A percentile compares a stretch with the other conserved stretches of the same genome.
Evolutionary conservation across 2,113 vertebrate genomes (phyloP).

Genomic region (Chlorodrepanis virens): DNA sequence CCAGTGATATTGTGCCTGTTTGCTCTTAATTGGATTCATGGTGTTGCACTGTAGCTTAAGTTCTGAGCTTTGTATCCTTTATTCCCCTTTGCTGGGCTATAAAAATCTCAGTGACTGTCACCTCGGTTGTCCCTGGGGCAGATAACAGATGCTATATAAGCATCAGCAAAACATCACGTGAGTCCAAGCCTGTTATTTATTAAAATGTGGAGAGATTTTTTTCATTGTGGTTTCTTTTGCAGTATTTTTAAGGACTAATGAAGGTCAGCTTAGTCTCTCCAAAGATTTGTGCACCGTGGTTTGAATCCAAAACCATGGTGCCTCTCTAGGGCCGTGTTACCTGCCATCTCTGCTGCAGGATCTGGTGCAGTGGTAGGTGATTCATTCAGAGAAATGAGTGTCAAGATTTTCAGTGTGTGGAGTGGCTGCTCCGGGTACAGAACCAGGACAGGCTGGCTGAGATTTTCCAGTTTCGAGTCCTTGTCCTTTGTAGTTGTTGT

Average conservation of each 20-base stretch:
- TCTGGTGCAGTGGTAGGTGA: background rate
- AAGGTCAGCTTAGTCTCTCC: background rate
- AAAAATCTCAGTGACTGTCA: background rate
- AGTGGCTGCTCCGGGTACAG: background rate
- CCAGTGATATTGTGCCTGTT: background rate
- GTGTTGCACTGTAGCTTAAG: background rate
- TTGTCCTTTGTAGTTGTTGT: background rate
- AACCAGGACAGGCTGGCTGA: background rate
- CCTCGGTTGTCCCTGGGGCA: background rate
- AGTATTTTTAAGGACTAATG: background rate
- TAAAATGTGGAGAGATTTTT: background rate
- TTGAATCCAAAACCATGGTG: background rate
- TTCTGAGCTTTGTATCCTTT: background rate
- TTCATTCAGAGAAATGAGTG: accelerated
- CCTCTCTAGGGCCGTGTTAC: background rate
- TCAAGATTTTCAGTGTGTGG: background rate
- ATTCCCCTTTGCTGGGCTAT: background rate
- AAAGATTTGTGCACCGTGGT: background rate
- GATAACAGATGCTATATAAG: background rate
- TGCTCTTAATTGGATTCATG: background rate
- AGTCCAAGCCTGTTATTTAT: background rate
- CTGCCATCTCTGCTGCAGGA: background rate
- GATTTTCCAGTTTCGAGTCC: background rate
- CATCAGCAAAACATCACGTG: background rate
- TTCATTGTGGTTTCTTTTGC: background rate